phyloP scores from a whole-genome alignment of 2,113 vertebrate species.

The Atherinomorus stipes region DNA sequence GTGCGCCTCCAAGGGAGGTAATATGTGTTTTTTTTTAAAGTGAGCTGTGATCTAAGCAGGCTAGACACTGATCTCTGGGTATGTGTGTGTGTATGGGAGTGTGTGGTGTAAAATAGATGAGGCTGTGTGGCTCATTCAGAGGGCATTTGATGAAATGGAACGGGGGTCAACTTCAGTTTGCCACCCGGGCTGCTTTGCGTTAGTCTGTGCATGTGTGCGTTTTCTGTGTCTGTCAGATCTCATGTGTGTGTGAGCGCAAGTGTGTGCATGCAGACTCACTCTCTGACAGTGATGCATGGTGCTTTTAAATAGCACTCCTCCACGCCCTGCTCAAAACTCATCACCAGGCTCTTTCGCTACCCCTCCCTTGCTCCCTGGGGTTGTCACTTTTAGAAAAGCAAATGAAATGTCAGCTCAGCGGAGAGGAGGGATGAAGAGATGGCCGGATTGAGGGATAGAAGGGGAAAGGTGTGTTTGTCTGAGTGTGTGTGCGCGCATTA shows the following conservation, averaged over 20 bases:
- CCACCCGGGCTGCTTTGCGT: constrained; percentile 63
- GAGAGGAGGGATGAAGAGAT: constrained; percentile 70
- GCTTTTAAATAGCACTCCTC: constrained; percentile 85
- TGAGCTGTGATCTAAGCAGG: constrained; percentile 81
- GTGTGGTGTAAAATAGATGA: constrained; percentile 70
- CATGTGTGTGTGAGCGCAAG: constrained; percentile 23
- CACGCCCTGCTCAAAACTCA: constrained; percentile 82
- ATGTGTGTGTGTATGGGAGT: constrained; percentile 34
- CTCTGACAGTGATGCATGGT: constrained; percentile 86
- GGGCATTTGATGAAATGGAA: constrained; percentile 85
- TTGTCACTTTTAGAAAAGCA: constrained; percentile 83
- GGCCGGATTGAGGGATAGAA: constrained; percentile 58
- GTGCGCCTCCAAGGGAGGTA: constrained; percentile 41
- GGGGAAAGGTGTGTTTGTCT: constrained; percentile 60
- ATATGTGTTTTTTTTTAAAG: constrained; percentile 76
- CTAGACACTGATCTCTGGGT: constrained; percentile 77
- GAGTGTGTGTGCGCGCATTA: constrained; percentile 28
- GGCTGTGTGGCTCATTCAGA: constrained; percentile 76
- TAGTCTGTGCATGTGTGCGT: constrained; percentile 42
- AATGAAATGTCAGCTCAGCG: constrained; percentile 77
- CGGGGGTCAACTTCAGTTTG: constrained; percentile 81
- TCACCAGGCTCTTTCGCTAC: constrained; percentile 77
- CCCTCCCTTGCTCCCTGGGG: constrained; percentile 70
- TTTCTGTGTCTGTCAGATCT: constrained; percentile 53
- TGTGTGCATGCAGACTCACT: constrained; percentile 40